A percentile compares a stretch with the other conserved stretches of the same genome.
These are phyloP conservation scores for Asbolus verrucosus DNA, from an alignment of 1,140 invertebrate species.

Conservation along the genomic window DNA sequence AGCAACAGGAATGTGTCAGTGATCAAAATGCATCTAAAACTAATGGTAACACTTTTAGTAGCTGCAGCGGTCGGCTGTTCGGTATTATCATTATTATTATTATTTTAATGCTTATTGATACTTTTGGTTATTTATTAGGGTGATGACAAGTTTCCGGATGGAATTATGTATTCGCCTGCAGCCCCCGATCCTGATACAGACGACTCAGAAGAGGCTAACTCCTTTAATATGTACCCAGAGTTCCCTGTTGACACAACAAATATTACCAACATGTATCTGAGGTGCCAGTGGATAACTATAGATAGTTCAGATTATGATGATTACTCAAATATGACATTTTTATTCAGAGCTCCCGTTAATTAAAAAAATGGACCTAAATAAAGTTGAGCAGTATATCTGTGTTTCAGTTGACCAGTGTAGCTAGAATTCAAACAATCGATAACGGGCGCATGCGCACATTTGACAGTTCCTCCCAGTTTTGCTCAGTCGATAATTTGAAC, in stretches of 20 bases:
- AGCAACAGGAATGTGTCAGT: neutral
- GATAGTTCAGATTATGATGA: neutral
- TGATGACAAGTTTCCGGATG: neutral
- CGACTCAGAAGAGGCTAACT: neutral
- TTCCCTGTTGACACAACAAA: slow-evolving; percentile 10
- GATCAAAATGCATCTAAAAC: no score
- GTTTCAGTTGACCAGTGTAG: neutral
- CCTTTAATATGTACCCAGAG: neutral
- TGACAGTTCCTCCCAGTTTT: neutral
- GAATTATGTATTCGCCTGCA: neutral
- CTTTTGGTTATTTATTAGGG: neutral
- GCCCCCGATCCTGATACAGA: neutral
- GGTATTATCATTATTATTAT: no score
- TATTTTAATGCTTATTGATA: no score
- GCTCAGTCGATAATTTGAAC: slow-evolving; percentile 7
- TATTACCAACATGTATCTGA: slow-evolving; percentile 14
- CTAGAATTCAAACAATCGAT: neutral
- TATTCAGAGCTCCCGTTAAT: no score
- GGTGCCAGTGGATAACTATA: neutral
- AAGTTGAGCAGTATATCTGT: neutral
- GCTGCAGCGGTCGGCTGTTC: no score
- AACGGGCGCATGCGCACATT: neutral
- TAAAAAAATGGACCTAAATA: neutral
- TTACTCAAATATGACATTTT: neutral
- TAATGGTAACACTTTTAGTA: no score